These are phyloP conservation scores for Eugnorisma glareosa DNA, from an alignment of 2,888 invertebrate genomes.

Conservation along the genomic window DNA sequence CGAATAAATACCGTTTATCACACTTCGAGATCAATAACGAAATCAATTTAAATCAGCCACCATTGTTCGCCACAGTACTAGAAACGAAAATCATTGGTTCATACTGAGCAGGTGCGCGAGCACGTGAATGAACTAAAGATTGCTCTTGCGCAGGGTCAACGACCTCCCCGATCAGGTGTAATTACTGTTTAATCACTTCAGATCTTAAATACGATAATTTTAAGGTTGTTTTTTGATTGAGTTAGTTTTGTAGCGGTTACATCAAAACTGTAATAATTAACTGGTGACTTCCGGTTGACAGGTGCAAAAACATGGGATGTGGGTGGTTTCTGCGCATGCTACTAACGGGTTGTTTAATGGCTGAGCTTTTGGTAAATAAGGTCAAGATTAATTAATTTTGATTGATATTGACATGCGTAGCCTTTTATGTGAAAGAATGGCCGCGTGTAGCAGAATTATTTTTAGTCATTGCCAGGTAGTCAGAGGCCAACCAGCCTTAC, in stretches of 20 bases:
- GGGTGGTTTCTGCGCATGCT: conserved; percentile 54
- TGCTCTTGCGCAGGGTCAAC: conserved; percentile 74
- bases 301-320: conserved; percentile 61
- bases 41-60: conserved; percentile 52
- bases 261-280: conserved; percentile 64
- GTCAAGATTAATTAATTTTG: conserved; percentile 22
- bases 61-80: conserved; percentile 62
- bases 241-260: conserved; percentile 38
- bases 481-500: no score
- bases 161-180: conserved; percentile 63
- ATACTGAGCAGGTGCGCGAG: conserved; percentile 62
- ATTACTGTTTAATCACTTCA: conserved; percentile 45
- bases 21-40: conserved; percentile 32
- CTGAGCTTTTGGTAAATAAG: conserved; percentile 24
- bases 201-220: conserved; percentile 42
- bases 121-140: conserved; percentile 73
- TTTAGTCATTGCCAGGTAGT: no score
- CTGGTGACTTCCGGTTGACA: conserved; percentile 59
- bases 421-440: neutral
- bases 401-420: neutral
- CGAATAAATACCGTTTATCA: conserved; percentile 54
- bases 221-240: conserved; percentile 56
- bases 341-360: conserved; percentile 30
- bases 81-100: conserved; percentile 61
- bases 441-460: neutral